phyloP scores from a whole-genome alignment of 2,797 vertebrate species.

The Gila robusta region DNA sequence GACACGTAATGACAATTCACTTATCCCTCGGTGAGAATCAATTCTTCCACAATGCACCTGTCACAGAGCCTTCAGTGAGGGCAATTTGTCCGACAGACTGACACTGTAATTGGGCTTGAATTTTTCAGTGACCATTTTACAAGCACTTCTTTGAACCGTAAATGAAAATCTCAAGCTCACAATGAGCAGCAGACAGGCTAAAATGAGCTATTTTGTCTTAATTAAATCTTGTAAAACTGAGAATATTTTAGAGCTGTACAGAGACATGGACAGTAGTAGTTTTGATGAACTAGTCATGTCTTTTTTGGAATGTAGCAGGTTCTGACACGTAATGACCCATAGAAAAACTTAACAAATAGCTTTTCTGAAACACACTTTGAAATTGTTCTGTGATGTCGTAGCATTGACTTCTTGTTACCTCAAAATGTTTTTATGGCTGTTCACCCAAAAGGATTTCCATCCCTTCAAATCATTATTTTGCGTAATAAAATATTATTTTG shows the following conservation, averaged over 20 bases:
- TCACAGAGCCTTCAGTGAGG: constrained; percentile 93
- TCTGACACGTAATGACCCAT: neutral
- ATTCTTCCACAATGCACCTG: constrained; percentile 98
- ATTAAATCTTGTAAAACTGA: constrained; percentile 80
- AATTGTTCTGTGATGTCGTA: constrained; percentile 15
- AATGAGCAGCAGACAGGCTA: constrained; percentile 89
- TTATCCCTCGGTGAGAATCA: constrained; percentile 95
- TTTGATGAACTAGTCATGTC: constrained; percentile 29
- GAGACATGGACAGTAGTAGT: constrained; percentile 13
- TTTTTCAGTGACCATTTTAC: constrained; percentile 91
- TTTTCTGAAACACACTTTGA: neutral
- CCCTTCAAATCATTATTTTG: neutral
- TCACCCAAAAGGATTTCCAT: neutral
- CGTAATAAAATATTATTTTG: neutral
- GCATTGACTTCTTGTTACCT: constrained; percentile 23
- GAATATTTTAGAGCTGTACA: constrained; percentile 58
- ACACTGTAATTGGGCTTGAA: constrained; percentile 97
- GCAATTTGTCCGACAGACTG: constrained; percentile 95
- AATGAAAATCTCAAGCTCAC: constrained; percentile 89
- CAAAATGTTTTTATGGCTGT: constrained; percentile 14
- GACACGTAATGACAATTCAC: constrained; percentile 98
- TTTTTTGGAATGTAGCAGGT: constrained; percentile 7
- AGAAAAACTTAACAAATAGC: constrained; percentile 24
- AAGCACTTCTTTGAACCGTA: constrained; percentile 91
- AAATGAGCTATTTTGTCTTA: constrained; percentile 87